phyloP scores from a whole-genome alignment of 2,888 invertebrate species.

The Spialia ferax region DNA sequence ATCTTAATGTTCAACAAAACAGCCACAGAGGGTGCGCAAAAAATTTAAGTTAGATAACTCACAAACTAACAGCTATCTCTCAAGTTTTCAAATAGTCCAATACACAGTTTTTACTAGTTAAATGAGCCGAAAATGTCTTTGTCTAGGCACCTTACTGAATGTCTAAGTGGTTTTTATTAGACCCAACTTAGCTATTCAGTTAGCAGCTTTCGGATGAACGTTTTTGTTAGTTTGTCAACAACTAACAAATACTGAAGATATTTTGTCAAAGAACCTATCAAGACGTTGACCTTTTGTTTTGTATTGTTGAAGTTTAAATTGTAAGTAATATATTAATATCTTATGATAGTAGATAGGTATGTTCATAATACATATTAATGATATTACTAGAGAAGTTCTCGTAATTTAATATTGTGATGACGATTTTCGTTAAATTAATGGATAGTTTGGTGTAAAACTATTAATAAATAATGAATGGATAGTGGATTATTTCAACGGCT shows the following conservation, averaged over 20 bases:
- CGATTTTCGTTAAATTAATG: neutral
- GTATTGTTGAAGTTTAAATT: neutral
- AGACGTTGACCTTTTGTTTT: conserved; percentile 11
- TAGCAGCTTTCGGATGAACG: conserved; percentile 5
- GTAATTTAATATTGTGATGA: conserved; percentile 4
- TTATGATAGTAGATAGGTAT: too few relatives aligned
- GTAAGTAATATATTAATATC: neutral
- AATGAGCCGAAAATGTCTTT: neutral
- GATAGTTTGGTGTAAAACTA: neutral
- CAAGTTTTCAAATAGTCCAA: neutral
- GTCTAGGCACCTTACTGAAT: neutral
- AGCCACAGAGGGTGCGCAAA: neutral
- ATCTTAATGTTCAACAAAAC: neutral
- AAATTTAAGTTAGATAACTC: neutral
- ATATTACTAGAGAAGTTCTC: neutral
- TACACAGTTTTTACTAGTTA: neutral
- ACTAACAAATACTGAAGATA: neutral
- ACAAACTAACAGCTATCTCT: neutral
- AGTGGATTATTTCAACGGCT: too few relatives aligned
- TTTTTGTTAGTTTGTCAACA: conserved; percentile 5
- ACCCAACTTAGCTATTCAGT: neutral
- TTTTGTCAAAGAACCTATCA: neutral
- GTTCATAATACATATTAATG: too few relatives aligned
- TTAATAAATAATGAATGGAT: too few relatives aligned
- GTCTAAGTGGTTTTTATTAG: conserved; percentile 13